Base-by-base conservation (phyloP, 2,888 invertebrate species). In the Tridacna gigas region DNA sequence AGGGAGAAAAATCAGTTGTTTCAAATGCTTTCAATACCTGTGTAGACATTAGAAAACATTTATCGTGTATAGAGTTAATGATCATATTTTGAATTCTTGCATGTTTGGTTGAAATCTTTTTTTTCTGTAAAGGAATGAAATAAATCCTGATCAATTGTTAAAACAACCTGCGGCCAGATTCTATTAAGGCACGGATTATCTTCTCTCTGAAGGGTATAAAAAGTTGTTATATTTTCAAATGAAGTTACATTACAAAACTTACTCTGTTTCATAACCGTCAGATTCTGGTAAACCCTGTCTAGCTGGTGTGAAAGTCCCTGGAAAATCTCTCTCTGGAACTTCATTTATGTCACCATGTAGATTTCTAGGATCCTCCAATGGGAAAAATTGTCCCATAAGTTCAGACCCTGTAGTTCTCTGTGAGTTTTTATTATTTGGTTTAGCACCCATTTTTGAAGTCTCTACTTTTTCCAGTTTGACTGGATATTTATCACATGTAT, bases 381-480 rank as follows among this genome's bases (percentile, higher is more conserved):
- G 12, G 45, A 15, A 47, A 18, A 71, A 20, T 0, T 51, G 22
- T n/a, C 71, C 47, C 13, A 12, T 25, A n/a, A 12, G 7, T 25
- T 12, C 51, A 71, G 71, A 48, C 51, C 71, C 71, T 15, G 51
- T 71, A 13, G 45, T 20, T 65, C 65, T 65, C 28, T 65, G 65
- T 25, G 48, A 11, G 4, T 47, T 47, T 56, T 51, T 73, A 11
- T 51, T 25, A 51, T 25, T 71, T 48, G 51, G n/a, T 48, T 37
- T 71, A 22, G 48, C 22, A 51, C 51, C 22, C 4, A 51, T 25
- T 18, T 71, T 25, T 51, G 13, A 51, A 26, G 13, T 67, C 13
- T 65, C 76, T n/a, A 45, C 56, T 79, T 85, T 83, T 45, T 79
- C 85, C 63, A 82, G 80, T 83, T 88, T 88, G 4, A 80, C 82